Evolutionary conservation across 2,113 vertebrate species (phyloP).

Genomic region (Callocephalon fimbriatum): DNA sequence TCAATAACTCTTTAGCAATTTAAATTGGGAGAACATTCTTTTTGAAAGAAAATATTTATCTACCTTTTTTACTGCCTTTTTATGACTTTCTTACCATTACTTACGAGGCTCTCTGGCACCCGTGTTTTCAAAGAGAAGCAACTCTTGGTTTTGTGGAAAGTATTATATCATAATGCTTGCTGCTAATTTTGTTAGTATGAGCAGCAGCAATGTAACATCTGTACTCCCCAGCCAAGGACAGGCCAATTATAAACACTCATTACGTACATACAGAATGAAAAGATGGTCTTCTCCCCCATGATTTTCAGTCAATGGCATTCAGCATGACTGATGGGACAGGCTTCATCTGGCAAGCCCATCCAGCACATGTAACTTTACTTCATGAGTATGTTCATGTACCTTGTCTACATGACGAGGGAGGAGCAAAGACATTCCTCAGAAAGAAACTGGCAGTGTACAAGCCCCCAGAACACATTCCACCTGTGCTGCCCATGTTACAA

Average conservation of each 20-base stretch:
- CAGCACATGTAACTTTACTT: background rate
- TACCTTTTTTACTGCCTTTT: background rate
- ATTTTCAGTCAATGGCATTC: background rate
- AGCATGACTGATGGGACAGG: background rate
- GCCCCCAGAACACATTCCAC: background rate
- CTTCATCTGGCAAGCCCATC: background rate
- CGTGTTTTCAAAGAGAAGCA: background rate
- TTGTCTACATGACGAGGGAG: background rate
- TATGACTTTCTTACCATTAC: background rate
- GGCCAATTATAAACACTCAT: background rate
- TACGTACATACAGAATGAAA: background rate
- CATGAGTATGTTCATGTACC: background rate
- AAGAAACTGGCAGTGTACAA: background rate
- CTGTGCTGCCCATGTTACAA: background rate
- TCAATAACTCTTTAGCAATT: background rate
- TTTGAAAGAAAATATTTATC: background rate
- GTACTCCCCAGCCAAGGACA: background rate
- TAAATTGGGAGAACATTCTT: background rate
- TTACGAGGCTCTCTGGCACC: background rate
- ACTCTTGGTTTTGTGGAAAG: background rate
- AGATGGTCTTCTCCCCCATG: background rate
- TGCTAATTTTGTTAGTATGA: background rate
- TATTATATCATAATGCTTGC: background rate
- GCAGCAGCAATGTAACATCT: background rate
- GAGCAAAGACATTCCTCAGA: background rate